Evolutionary conservation across 2,113 vertebrate species (phyloP).

Genomic region (Osmerus mordax): DNA sequence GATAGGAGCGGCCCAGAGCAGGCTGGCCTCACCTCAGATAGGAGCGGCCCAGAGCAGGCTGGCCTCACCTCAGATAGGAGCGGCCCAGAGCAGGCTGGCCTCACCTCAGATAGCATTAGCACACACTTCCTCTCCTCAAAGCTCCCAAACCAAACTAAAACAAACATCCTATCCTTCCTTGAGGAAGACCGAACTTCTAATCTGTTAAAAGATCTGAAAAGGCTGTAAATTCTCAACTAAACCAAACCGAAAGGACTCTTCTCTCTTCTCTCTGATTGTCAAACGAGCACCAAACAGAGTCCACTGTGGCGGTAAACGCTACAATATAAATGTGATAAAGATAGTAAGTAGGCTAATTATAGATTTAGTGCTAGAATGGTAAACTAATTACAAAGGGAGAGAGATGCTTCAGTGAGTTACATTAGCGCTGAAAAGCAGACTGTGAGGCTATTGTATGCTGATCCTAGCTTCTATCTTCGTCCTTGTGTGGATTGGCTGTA

Average conservation of each 20-base stretch:
- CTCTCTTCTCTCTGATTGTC: not conserved
- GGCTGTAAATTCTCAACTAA: not conserved
- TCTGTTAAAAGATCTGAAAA: slow-evolving; percentile 26
- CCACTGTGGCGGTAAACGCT: slow-evolving; percentile 56
- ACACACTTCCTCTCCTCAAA: slow-evolving; percentile 50
- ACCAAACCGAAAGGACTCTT: not conserved
- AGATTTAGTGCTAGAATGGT: slow-evolving; percentile 64
- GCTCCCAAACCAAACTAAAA: slow-evolving; percentile 26
- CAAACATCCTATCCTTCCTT: slow-evolving; percentile 38
- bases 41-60: slow-evolving; percentile 54
- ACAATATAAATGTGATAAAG: slow-evolving; percentile 51
- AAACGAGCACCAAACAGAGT: not conserved
- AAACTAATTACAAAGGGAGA: slow-evolving; percentile 60
- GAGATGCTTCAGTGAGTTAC: slow-evolving; percentile 56
- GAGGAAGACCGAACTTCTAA: slow-evolving; percentile 14
- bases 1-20: slow-evolving; percentile 61
- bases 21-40: slow-evolving; percentile 58
- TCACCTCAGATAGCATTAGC: slow-evolving; percentile 54
- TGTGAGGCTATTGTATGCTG: slow-evolving; percentile 68
- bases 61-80: slow-evolving; percentile 54
- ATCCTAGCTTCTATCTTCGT: slow-evolving; percentile 64
- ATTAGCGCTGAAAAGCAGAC: slow-evolving; percentile 51
- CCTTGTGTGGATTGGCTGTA: slow-evolving; percentile 70
- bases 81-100: slow-evolving; percentile 55
- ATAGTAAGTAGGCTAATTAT: slow-evolving; percentile 62